Conservation (phyloP, 2,797 vertebrate species). For the Pygocentrus nattereri region DNA sequence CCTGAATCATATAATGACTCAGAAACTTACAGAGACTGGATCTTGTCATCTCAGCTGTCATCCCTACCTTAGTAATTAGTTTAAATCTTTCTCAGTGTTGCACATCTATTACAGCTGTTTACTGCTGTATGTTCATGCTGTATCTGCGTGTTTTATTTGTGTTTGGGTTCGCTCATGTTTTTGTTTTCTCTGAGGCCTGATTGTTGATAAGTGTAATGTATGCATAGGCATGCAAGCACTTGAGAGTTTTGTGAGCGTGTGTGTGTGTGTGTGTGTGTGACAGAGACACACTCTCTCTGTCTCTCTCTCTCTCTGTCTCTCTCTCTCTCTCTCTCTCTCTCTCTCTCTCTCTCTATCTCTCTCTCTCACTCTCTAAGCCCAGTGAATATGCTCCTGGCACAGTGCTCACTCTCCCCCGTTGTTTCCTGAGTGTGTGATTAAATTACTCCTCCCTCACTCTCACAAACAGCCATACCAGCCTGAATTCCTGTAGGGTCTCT, state of each 20-base stretch:
- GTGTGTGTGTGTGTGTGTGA: background rate
- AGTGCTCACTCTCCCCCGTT: slow-evolving; percentile 38
- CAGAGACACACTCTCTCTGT: background rate
- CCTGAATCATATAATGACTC: too few relatives aligned
- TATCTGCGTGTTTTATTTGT: background rate
- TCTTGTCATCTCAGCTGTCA: too few relatives aligned
- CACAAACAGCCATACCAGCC: background rate
- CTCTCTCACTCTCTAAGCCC: slow-evolving; percentile 29
- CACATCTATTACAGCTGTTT: background rate
- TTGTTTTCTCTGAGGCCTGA: background rate
- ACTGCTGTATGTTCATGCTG: background rate
- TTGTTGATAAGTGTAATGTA: background rate
- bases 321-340: background rate
- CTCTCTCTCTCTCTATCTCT: slow-evolving; percentile 40
- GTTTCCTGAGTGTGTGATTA: slow-evolving; percentile 49
- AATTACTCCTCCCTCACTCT: slow-evolving; percentile 46
- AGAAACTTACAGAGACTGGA: too few relatives aligned
- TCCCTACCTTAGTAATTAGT: background rate
- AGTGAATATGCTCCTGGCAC: slow-evolving; percentile 31
- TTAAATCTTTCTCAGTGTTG: background rate
- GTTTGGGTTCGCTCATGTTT: background rate
- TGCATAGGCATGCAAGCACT: background rate
- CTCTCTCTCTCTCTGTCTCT: background rate
- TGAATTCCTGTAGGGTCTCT: background rate
- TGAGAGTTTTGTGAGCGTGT: background rate